A percentile compares a stretch with the other conserved stretches of the same genome.
phyloP scores from a whole-genome alignment of 2,888 invertebrate species.

The Drosophila emarginata region DNA sequence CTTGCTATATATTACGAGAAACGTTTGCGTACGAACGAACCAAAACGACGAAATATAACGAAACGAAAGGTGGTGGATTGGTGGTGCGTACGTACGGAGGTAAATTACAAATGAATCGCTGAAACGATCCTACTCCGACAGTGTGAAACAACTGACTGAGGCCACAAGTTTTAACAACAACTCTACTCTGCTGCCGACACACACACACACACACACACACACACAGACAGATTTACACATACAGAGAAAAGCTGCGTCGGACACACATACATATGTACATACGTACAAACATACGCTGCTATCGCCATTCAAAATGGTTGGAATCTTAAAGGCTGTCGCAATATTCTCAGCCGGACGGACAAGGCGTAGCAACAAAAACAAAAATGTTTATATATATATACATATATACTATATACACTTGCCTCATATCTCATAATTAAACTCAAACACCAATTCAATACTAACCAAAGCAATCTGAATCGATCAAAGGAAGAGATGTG shows the following conservation, averaged over 20 bases:
- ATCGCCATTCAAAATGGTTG: constrained; percentile 74
- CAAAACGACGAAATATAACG: constrained; percentile 49
- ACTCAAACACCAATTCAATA: constrained; percentile 37
- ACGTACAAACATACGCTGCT: constrained; percentile 20
- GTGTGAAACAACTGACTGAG: constrained; percentile 82
- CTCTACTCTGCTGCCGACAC: constrained; percentile 38
- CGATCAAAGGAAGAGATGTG: constrained; percentile 48
- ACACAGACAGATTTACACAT: constrained; percentile 20
- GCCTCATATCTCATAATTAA: constrained; percentile 19
- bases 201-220: constrained; percentile 31
- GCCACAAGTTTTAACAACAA: constrained; percentile 30
- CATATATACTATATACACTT: constrained; percentile 36
- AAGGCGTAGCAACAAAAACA: constrained; percentile 49
- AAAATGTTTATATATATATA: neutral
- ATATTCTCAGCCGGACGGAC: constrained; percentile 60
- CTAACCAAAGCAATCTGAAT: constrained; percentile 10
- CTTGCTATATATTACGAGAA: constrained; percentile 22
- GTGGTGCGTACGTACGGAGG: constrained; percentile 2
- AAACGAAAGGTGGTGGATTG: constrained; percentile 39
- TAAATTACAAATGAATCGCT: neutral
- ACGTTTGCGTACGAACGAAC: constrained; percentile 7
- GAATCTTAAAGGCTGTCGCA: constrained; percentile 69
- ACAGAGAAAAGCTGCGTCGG: constrained; percentile 46
- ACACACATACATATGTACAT: constrained; percentile 41
- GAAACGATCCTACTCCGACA: constrained; percentile 81